Evolutionary conservation across 2,797 vertebrate genomes (phyloP).

Genomic region (Epinephelus malabaricus): DNA sequence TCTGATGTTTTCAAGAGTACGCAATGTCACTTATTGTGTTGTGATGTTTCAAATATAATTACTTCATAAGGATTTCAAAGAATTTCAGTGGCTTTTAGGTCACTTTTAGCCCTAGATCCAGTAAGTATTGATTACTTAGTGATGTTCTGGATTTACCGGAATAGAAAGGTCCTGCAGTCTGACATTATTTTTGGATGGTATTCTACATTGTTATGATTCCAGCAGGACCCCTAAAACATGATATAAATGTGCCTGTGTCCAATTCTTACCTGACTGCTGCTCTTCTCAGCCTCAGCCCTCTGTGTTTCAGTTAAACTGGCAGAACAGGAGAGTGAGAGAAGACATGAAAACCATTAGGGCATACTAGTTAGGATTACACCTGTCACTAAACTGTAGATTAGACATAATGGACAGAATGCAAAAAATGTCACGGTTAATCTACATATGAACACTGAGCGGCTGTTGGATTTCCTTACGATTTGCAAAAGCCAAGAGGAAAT

Average conservation of each 20-base stretch:
- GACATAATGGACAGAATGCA: background rate
- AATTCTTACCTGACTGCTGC: conserved; percentile 62
- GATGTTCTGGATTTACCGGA: background rate
- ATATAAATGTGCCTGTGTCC: background rate
- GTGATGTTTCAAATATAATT: background rate
- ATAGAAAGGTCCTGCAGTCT: background rate
- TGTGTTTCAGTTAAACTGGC: conserved; percentile 57
- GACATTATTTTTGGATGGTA: background rate
- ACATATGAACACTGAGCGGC: background rate
- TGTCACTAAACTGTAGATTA: background rate
- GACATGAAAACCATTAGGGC: conserved; percentile 25
- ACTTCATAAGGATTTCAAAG: background rate
- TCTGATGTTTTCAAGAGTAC: background rate
- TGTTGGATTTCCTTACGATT: background rate
- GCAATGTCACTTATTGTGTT: background rate
- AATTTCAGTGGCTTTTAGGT: conserved; percentile 1
- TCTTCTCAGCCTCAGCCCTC: conserved; percentile 7
- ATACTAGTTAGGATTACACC: background rate
- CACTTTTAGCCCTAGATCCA: background rate
- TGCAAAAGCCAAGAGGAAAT: no score
- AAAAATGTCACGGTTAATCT: background rate
- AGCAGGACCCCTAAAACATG: background rate
- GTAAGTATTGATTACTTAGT: background rate
- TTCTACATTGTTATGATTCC: background rate
- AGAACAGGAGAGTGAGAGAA: conserved; percentile 34